phyloP scores from a whole-genome alignment of 2,113 vertebrate species.

The Anthoscopus minutus region DNA sequence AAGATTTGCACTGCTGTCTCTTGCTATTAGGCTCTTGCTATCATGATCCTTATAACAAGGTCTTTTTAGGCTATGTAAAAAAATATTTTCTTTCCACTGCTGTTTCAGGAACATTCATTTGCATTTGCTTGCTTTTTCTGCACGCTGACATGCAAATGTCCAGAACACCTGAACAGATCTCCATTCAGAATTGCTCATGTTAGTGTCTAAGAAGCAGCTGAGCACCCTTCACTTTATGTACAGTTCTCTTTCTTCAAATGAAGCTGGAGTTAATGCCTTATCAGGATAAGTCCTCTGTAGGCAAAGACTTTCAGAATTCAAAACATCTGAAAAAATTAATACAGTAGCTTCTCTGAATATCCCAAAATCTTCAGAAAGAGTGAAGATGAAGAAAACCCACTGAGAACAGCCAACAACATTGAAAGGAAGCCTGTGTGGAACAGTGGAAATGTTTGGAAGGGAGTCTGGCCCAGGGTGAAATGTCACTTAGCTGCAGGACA shows the following conservation, averaged over 20 bases:
- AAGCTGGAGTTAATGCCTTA: background rate
- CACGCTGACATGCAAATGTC: background rate
- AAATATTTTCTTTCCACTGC: constrained; percentile 12
- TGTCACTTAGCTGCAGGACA: background rate
- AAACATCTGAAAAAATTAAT: background rate
- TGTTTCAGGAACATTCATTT: constrained; percentile 39
- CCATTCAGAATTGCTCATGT: background rate
- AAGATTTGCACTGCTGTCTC: background rate
- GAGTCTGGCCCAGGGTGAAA: background rate
- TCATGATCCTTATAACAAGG: background rate
- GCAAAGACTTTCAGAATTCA: background rate
- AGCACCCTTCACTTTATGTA: background rate
- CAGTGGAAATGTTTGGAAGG: background rate
- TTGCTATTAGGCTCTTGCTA: background rate
- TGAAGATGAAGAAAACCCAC: background rate
- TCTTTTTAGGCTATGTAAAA: background rate
- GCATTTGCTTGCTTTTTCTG: constrained; percentile 53
- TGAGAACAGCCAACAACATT: background rate
- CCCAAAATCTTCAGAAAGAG: background rate
- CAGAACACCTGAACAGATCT: background rate
- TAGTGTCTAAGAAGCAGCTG: background rate
- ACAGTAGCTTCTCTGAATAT: background rate
- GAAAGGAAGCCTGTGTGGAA: background rate
- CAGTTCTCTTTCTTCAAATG: background rate
- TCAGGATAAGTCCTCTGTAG: background rate